Conservation (phyloP, 2,113 vertebrate species). For the Podiceps cristatus region DNA sequence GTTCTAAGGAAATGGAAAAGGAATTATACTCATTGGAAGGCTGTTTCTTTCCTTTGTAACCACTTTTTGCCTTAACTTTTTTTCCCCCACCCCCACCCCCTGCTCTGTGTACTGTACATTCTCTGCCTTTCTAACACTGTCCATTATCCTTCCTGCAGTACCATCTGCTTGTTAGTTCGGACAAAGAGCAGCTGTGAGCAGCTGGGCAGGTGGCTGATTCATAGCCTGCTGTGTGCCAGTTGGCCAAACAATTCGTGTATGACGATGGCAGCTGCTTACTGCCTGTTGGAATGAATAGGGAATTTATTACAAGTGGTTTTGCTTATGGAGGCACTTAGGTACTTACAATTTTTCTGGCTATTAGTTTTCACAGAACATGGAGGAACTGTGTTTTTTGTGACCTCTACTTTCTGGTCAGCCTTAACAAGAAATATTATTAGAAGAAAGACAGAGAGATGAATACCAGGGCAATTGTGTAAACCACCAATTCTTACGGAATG, state of each 20-base stretch:
- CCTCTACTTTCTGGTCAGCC: background rate
- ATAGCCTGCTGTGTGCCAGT: background rate
- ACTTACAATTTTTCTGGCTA: background rate
- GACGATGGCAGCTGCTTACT: background rate
- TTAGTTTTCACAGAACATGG: background rate
- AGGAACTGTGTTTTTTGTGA: background rate
- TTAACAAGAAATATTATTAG: background rate
- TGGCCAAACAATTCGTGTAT: background rate
- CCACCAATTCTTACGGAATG: background rate
- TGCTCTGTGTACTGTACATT: background rate
- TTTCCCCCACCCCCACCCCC: too few relatives aligned
- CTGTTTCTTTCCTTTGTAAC: background rate
- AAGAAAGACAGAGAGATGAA: background rate
- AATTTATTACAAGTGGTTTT: background rate
- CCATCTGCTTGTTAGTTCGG: background rate
- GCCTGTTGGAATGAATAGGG: background rate
- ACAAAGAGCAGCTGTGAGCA: background rate
- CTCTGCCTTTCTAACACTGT: background rate
- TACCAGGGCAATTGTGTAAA: background rate
- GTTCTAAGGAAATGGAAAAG: background rate
- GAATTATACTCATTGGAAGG: background rate
- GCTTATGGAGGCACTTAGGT: background rate
- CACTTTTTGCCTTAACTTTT: background rate
- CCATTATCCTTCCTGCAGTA: background rate
- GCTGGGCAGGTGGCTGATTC: background rate